phyloP scores from a whole-genome alignment of 2,797 vertebrate species.

The Pangasius mekongensis region DNA sequence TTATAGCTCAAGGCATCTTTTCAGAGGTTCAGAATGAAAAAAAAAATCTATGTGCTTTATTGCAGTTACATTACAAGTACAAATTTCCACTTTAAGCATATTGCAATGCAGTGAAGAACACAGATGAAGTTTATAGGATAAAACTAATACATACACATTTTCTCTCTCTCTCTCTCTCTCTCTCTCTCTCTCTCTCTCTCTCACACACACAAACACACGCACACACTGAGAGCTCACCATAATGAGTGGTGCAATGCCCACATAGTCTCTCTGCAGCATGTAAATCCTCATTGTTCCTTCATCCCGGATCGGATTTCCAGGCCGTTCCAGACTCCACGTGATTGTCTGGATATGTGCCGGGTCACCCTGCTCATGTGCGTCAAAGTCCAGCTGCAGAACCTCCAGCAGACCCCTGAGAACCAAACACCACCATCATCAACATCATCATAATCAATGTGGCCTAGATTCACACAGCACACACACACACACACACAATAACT shows the following conservation, averaged over 20 bases:
- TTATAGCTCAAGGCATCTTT: slow-evolving; percentile 41
- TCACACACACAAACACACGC: not conserved
- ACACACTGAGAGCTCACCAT: slow-evolving; percentile 66
- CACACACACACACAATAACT: not conserved
- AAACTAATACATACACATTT: slow-evolving; percentile 2
- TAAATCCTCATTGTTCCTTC: slow-evolving; percentile 74
- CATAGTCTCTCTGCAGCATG: slow-evolving; percentile 74
- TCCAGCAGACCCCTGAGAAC: slow-evolving; percentile 75
- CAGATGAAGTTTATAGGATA: not conserved
- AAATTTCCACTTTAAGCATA: not conserved
- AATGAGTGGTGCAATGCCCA: slow-evolving; percentile 77
- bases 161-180: not conserved
- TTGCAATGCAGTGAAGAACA: not conserved
- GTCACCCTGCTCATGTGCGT: slow-evolving; percentile 68
- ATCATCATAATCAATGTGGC: not conserved
- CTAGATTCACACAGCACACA: not conserved
- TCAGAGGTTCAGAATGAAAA: slow-evolving; percentile 38
- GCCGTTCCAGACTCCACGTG: slow-evolving; percentile 77
- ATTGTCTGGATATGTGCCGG: slow-evolving; percentile 71
- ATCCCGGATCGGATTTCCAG: slow-evolving; percentile 71
- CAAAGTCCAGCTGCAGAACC: slow-evolving; percentile 77
- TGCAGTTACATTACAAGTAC: slow-evolving; percentile 14
- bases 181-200: not conserved
- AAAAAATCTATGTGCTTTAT: slow-evolving; percentile 24
- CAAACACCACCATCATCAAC: slow-evolving; percentile 32